Percentiles rank a stretch among this genome's conserved stretches.
Conservation (phyloP, 2,113 vertebrate species). For the Ginglymostoma cirratum region DNA sequence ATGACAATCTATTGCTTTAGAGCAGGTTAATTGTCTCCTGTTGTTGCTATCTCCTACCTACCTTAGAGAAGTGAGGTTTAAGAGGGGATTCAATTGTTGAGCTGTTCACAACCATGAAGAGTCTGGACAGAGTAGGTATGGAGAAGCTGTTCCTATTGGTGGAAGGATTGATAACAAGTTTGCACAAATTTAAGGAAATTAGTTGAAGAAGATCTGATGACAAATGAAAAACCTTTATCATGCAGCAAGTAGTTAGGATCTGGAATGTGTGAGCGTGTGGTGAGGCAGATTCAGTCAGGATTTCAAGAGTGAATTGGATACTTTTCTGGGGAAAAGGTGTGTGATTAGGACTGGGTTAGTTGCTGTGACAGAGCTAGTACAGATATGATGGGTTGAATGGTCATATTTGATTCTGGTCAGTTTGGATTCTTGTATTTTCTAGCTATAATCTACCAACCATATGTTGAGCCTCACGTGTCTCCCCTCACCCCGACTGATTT, state of each 20-base stretch:
- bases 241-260: too few species aligned
- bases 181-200: too few species aligned
- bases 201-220: too few species aligned
- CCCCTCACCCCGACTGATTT: not conserved
- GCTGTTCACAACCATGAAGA: not conserved
- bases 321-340: too few species aligned
- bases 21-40: not conserved
- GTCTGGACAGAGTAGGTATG: too few species aligned
- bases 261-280: not conserved
- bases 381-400: not conserved
- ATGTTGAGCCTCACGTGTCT: too few species aligned
- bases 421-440: not conserved
- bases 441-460: not conserved
- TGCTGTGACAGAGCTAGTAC: not conserved
- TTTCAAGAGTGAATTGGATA: too few species aligned
- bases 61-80: not conserved
- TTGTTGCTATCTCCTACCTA: not conserved
- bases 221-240: too few species aligned
- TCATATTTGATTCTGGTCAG: not conserved
- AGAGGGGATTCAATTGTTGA: not conserved
- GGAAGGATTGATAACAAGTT: too few species aligned
- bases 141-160: too few species aligned
- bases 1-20: not conserved
- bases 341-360: not conserved
- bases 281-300: too few species aligned